Base-by-base conservation (phyloP, 2,113 vertebrate species). In the Pandion haliaetus region DNA sequence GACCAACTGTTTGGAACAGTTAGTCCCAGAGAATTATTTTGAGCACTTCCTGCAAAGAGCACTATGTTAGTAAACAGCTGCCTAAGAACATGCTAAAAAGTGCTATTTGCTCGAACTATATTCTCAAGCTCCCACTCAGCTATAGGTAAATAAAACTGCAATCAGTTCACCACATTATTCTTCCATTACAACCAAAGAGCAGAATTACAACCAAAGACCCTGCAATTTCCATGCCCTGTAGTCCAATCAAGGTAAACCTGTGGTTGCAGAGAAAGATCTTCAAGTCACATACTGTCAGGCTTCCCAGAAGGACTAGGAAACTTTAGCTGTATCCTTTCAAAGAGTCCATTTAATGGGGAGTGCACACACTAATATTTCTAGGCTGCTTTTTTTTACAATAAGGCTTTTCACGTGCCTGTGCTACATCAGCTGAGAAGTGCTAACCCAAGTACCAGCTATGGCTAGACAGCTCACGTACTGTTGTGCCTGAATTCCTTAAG, bases 151-250 rank as follows among this genome's bases (percentile, higher is more conserved):
- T 73, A 58, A 72, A 80, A 32, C 19, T 49, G 25, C 21, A 34
- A 52, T 36, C 3, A 1, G 5, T 34, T 61, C 1, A 0, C 34
- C 20, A 14, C 4, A 0, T 28, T 31, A 19, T 65, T 82, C 10
- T 85, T 79, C 10, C 12, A 16, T n/a, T 49, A 34, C 19, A 70
- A 24, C 15, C 14, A 9, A 49, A 19, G 16, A 55, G 29, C 66
- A 80, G 52, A n/a, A n/a, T n/a, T n/a, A n/a, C n/a, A n/a, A n/a
- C n/a, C n/a, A n/a, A n/a, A 57, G 42, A 8, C 9, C 2, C 17
- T 40, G 44, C 25, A n/a, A 14, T 32, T 70, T 69, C 28, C 8
- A 8, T 8, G 5, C 70, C 32, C 29, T 34, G 11, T 28, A 38
- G 31, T 62, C 40, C 17, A 6, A 36, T 70, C 14, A 12, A 69